Base-by-base conservation (phyloP, 1,140 invertebrate genomes). In the Drosophila bocqueti region DNA sequence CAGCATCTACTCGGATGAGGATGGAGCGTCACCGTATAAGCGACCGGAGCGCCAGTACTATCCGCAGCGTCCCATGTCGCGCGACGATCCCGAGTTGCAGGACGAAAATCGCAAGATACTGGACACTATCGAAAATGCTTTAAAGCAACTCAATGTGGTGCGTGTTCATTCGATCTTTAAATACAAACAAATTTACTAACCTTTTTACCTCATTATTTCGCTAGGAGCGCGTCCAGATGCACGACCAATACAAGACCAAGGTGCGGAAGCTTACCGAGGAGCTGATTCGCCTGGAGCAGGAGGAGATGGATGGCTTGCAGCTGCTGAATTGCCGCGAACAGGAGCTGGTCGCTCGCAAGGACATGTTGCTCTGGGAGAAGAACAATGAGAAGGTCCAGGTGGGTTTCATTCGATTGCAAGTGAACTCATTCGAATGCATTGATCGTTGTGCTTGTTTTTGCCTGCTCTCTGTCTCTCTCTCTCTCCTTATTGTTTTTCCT, bases 101-200 rank as follows among this genome's bases (percentile, higher is more conserved):
- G 92, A 93, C 52, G 92, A 93, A 60, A 92, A 93, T 68, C 75
- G 90, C 1, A 93, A 93, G 54, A 93, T 93, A 49, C 69, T 93
- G 9, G 92, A 93, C n/a, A 93, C 93, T 1, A 93, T 94, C 24
- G 93, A 94, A 57, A 91, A 94, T 81, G 95, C 94, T 3, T 93
- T 95, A 52, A 94, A 93, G 63, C 94, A 95, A 80, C 89, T 95
- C 1, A 95, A 95, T 82, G 93, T 94, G 24, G 46, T 49, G 4
- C 26, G 24, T 47, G 24, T 47, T 8, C 2, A 16, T 16, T 9
- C 9, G 2, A 26, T 26, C 1, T 1, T 1, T 2, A 47, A 16
- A 15, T 13, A 5, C 18, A 36, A 54, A 2, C 6, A 13, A 18
- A 8, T 36, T 15, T 21, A 9, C 11, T 54, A 10, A 55, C 4